Evolutionary conservation across 2,888 invertebrate genomes (phyloP).

Genomic region (Theristus sp.): DNA sequence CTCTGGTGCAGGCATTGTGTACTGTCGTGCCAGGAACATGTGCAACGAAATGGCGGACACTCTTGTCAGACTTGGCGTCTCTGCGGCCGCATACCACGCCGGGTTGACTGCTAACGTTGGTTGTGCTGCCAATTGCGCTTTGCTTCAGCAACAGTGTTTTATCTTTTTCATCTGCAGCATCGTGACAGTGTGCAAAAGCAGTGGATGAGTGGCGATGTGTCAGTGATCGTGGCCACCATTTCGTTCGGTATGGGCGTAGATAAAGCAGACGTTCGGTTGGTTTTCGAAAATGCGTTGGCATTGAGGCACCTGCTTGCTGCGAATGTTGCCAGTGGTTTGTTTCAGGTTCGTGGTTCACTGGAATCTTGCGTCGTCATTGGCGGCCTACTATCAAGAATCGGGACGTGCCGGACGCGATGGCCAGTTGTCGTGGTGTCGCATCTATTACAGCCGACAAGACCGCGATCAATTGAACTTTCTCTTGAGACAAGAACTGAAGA

Average conservation of each 20-base stretch:
- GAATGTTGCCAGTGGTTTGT: too few species aligned
- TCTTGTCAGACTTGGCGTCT: slow-evolving; percentile 41
- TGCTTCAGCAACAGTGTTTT: not conserved
- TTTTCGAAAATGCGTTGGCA: too few species aligned
- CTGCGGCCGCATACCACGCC: slow-evolving; percentile 19
- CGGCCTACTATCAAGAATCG: slow-evolving; percentile 85
- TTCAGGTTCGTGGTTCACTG: slow-evolving; percentile 80
- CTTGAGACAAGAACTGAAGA: slow-evolving; percentile 47
- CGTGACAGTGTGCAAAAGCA: slow-evolving; percentile 62
- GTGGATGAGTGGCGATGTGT: slow-evolving; percentile 71
- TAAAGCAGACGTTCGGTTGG: slow-evolving; percentile 64
- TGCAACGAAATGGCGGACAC: slow-evolving; percentile 63
- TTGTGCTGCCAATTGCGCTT: not conserved
- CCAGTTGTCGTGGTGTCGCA: slow-evolving; percentile 61
- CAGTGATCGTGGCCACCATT: slow-evolving; percentile 84
- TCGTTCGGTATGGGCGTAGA: slow-evolving; percentile 99
- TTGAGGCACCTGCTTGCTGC: too few species aligned
- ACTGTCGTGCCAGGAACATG: slow-evolving; percentile 77
- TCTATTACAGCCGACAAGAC: slow-evolving; percentile 68
- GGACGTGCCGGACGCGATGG: slow-evolving; percentile 92
- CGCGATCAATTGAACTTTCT: slow-evolving; percentile 62
- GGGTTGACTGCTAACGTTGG: slow-evolving; percentile 16
- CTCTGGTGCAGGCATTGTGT: slow-evolving; percentile 62
- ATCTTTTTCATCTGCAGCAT: slow-evolving; percentile 35
- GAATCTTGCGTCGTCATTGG: slow-evolving; percentile 82